Base-by-base conservation (phyloP, 2,888 invertebrate species). In the Phalera bucephala region DNA sequence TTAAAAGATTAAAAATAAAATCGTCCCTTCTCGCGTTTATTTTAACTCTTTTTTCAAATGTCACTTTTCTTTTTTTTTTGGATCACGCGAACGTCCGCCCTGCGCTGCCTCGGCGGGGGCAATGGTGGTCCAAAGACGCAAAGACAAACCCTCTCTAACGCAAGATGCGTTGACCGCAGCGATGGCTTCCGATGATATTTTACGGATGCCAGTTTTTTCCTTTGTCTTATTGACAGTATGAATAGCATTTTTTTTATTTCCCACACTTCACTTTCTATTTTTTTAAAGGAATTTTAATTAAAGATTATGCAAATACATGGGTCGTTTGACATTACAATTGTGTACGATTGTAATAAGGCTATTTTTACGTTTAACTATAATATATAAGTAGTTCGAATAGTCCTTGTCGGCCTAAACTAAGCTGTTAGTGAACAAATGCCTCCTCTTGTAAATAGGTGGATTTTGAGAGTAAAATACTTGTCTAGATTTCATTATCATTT, bases 71-170 rank as follows among this genome's bases (percentile, higher is more conserved):
- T 49, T 49, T 55, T 52, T 52, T 54, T 49, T 48, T 23, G 23
- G 12, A 33, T 29, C 40, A 12, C 25, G 35, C 37, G 29, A 32
- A 42, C 85, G 86, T 80, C 77, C 74, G 74, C 45, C 65, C 54
- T 58, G 62, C 52, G 48, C 67, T 66, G 80, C 71, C 64, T 64
- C 72, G 53, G 64, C 70, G 62, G 68, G 59, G 64, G 81, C 72
- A 84, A 80, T 87, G 81, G 64, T 67, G 66, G 45, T 42, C 41
- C 35, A 44, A 48, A 47, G 48, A 43, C 49, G 43, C 53, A 52
- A 17, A 17, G 17, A 3, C 52, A 52, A 56, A 52, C 60, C 65
- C 67, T 69, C 72, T 10, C 10, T 10, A 41, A 34, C 41, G 35
- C 33, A 50, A 57, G 66, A 71, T 64, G 52, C 64, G 61, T 64